Percentiles rank a stretch among this genome's conserved stretches.
Evolutionary conservation across 2,888 invertebrate genomes (phyloP).

Genomic region (Prenolepis imparis): DNA sequence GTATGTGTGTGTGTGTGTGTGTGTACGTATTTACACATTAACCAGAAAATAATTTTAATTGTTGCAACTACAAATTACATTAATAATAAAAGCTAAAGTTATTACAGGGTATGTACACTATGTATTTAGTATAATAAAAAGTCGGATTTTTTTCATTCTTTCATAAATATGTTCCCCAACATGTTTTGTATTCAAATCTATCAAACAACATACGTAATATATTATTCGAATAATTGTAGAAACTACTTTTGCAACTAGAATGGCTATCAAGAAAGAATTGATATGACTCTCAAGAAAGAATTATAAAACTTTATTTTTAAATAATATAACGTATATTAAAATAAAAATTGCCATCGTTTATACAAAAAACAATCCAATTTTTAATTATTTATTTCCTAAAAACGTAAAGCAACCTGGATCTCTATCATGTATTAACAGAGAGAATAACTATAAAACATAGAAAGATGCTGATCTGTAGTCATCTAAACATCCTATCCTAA

Average conservation of each 20-base stretch:
- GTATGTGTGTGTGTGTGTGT: neutral
- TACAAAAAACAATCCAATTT: conserved; percentile 12
- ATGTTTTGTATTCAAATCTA: neutral
- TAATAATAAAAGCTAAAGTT: neutral
- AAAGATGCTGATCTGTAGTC: neutral
- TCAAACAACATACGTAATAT: neutral
- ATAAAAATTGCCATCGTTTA: neutral
- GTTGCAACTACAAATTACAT: neutral
- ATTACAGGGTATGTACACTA: neutral
- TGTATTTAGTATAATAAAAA: neutral
- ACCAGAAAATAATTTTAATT: conserved; percentile 6
- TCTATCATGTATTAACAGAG: neutral
- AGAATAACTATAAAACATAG: neutral
- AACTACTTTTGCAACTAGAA: neutral
- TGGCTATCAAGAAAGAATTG: too few relatives aligned
- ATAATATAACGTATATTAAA: conserved; percentile 1
- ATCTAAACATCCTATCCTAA: neutral
- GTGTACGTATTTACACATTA: neutral
- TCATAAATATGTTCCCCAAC: neutral
- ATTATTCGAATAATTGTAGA: neutral
- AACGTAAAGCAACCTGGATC: neutral
- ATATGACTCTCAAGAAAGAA: neutral
- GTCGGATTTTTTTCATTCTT: neutral
- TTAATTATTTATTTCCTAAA: conserved; percentile 18
- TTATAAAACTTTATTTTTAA: neutral